These are phyloP conservation scores for Argopecten irradians DNA, from an alignment of 1,140 invertebrate genomes.

Conservation along the genomic window DNA sequence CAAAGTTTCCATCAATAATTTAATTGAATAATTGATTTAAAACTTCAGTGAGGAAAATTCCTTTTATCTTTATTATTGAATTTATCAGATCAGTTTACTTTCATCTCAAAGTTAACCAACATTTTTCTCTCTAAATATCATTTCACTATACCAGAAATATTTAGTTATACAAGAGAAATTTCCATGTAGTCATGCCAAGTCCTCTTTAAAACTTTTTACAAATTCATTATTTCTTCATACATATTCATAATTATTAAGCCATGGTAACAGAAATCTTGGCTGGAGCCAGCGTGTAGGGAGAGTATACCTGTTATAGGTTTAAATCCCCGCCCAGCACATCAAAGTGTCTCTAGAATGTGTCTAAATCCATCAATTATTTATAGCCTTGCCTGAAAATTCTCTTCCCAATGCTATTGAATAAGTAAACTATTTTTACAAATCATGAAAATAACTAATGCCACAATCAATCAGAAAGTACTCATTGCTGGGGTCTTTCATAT, in stretches of 20 bases:
- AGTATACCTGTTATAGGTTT: not conserved
- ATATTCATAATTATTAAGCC: constrained; percentile 18
- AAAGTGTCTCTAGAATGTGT: constrained; percentile 10
- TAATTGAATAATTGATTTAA: not conserved
- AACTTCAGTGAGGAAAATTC: not conserved
- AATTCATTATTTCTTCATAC: not conserved
- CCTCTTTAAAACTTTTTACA: not conserved
- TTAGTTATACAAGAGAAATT: not conserved
- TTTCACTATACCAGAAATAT: not conserved
- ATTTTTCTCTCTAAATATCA: not conserved
- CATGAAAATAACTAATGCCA: not conserved
- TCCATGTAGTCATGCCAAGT: not conserved
- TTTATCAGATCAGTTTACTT: not conserved
- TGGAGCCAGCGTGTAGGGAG: not conserved
- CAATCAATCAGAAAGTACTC: not conserved
- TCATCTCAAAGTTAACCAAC: not conserved
- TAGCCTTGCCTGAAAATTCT: not conserved
- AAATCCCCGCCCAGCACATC: not conserved
- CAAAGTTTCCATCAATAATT: not conserved
- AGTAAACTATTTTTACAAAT: constrained; percentile 12
- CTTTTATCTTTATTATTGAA: not conserved
- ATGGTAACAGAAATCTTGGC: not conserved
- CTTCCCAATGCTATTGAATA: not conserved
- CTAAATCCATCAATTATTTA: constrained; percentile 23
- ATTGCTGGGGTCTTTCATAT: not conserved